Conservation (phyloP, 2,113 vertebrate species). For the Leptocoma aspasia region DNA sequence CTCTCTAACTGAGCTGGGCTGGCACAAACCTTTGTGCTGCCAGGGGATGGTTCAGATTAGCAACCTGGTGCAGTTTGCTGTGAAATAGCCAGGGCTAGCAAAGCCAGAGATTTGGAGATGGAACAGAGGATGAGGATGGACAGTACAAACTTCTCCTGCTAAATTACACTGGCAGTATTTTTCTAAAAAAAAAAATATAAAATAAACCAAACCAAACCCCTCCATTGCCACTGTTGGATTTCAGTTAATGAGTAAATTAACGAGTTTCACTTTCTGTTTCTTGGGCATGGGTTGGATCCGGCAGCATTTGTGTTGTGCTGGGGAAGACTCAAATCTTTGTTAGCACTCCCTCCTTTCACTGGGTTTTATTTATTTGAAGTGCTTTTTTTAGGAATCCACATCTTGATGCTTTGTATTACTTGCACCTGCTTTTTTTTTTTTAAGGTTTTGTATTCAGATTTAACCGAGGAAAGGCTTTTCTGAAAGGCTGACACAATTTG, state of each 20-base stretch:
- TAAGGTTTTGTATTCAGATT: background rate
- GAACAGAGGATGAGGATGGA: background rate
- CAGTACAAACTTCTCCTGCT: background rate
- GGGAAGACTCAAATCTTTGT: background rate
- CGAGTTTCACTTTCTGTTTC: slow-evolving; percentile 15
- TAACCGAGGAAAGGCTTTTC: background rate
- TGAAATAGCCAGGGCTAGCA: background rate
- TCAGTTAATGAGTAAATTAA: background rate
- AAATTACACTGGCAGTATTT: background rate
- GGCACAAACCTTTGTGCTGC: background rate
- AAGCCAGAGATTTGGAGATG: background rate
- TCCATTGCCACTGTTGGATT: background rate
- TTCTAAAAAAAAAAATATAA: too few species aligned
- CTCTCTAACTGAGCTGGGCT: background rate
- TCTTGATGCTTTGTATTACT: background rate
- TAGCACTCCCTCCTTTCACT: background rate
- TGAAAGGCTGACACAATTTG: background rate
- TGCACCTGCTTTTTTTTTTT: background rate
- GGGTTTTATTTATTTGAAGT: background rate
- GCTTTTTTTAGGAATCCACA: background rate
- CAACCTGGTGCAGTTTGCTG: background rate
- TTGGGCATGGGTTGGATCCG: background rate
- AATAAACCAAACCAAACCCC: background rate
- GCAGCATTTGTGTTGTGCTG: background rate
- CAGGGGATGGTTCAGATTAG: background rate